Evolutionary conservation across 2,797 vertebrate genomes (phyloP).

Genomic region (Columba guinea): DNA sequence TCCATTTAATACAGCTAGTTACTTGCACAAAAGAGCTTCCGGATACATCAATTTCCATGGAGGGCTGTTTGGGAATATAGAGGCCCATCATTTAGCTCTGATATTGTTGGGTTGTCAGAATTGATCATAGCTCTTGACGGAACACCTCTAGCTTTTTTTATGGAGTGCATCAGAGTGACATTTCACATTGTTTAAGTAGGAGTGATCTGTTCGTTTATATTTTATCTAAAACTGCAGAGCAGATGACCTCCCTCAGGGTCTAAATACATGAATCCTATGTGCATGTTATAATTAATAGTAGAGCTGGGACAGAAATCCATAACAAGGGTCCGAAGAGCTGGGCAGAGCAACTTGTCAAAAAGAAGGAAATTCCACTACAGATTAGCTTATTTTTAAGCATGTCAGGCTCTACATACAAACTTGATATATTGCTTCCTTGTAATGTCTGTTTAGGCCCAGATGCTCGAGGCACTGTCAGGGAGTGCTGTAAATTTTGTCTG

Average conservation of each 20-base stretch:
- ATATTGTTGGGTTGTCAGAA: slow-evolving; percentile 84
- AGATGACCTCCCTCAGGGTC: slow-evolving; percentile 83
- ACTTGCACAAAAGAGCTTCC: slow-evolving; percentile 80
- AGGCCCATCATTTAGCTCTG: slow-evolving; percentile 81
- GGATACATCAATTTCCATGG: slow-evolving; percentile 79
- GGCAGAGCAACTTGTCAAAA: slow-evolving; percentile 86
- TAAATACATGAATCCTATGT: slow-evolving; percentile 80
- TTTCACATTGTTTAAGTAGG: slow-evolving; percentile 84
- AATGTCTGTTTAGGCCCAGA: slow-evolving; percentile 82
- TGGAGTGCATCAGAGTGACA: slow-evolving; percentile 78
- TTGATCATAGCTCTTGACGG: slow-evolving; percentile 83
- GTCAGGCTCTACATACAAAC: slow-evolving; percentile 85
- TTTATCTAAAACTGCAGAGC: slow-evolving; percentile 82
- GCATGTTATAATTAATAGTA: slow-evolving; percentile 83
- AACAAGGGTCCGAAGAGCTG: slow-evolving; percentile 79
- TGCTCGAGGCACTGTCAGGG: slow-evolving; percentile 81
- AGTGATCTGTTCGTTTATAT: slow-evolving; percentile 85
- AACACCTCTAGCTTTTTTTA: slow-evolving; percentile 80
- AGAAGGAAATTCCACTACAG: slow-evolving; percentile 88
- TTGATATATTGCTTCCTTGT: slow-evolving; percentile 87
- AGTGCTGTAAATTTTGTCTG: slow-evolving; percentile 94
- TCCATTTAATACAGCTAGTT: slow-evolving; percentile 81
- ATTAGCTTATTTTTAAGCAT: slow-evolving; percentile 96
- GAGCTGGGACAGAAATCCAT: slow-evolving; percentile 78
- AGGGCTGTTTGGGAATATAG: slow-evolving; percentile 79